Evolutionary conservation across 1,140 invertebrate species (phyloP), one percentile per base, ranked within the genome.

Genomic region (Leguminivora glycinivorella): DNA sequence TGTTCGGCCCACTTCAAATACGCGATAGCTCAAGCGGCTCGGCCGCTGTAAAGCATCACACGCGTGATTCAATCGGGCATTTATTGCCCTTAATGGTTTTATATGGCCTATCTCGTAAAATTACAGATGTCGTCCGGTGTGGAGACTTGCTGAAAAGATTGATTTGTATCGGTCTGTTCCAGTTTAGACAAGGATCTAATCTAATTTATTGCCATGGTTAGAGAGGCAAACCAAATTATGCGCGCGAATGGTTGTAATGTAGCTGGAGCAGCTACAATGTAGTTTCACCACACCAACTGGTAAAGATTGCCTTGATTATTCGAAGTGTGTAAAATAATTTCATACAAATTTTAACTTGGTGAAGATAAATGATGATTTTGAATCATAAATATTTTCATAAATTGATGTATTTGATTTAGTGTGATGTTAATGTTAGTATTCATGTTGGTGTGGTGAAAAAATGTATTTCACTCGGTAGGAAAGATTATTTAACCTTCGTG

Each of bases 71-170:
- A 67, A 74, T 72, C 72, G 56, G 76, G 72, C 77, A 76, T 84
- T 81, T 83, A 84, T 84, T 82, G 72, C 75, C 70, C 69, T 75
- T 83, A 84, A 84, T 84, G 75, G 76, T 79, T 80, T 80, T 83
- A 81, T 83, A 79, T 77, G 70, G 72, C 72, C 72, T 67, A 63
- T 70, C 74, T 78, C 75, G 71, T 79, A 80, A 84, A 82, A 76
- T 81, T 75, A 74, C 73, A 73, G 72, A 70, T 79, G 76, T 80
- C 73, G 73, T 73, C 72, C 58, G 43, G 29, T 63, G 67, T 73
- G 70, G 17, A 66, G 60, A 71, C 34, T 52, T 19, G 52, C 63
- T 73, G 56, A 63, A 73, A 43, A 67, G 75, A 79, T 78, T 75
- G 73, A 79, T 83, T 78, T 74, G 72, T 69, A 69, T 58, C 56